Base-by-base conservation (phyloP, 1,140 invertebrate species). In the Atopsyche davidsoni region DNA sequence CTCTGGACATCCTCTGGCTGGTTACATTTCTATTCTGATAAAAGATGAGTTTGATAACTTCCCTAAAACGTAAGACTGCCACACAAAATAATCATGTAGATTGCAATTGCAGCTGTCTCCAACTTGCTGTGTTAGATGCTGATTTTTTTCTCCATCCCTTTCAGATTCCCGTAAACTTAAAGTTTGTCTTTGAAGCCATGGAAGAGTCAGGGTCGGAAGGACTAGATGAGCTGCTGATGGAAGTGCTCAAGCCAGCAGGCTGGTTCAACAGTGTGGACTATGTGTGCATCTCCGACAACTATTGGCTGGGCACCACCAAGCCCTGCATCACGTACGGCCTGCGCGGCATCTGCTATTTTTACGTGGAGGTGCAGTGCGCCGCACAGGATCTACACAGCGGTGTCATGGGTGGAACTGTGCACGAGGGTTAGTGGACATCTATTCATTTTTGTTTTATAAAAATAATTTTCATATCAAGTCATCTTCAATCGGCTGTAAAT, bases 111-210 rank as follows among this genome's bases (percentile, higher is more conserved):
- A n/a, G n/a, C n/a, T n/a, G n/a, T n/a, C n/a, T n/a, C n/a, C n/a
- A n/a, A n/a, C n/a, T n/a, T n/a, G n/a, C n/a, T n/a, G n/a, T n/a
- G n/a, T n/a, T n/a, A n/a, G n/a, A n/a, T n/a, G n/a, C n/a, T n/a
- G n/a, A n/a, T n/a, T n/a, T n/a, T n/a, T n/a, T n/a, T n/a, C 6
- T 28, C 24, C 24, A 3, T 55, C 55, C 21, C 57, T 60, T 55
- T 35, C 59, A 73, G 48, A 63, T 98, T 34, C 94, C 96, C 17
- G 83, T 98, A 1, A 98, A 98, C 70, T 61, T 98, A 0, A 98
- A 97, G 79, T 98, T 98, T 74, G 80, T 91, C 14, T 92, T 98
- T 65, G 96, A 99, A 79, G 94, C 91, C 35, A 99, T 99, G 96
- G 96, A 99, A 75, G 96, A 99, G 70, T 88, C 83, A 61, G 95